These are phyloP conservation scores for Ficedula albicollis DNA, from an alignment of 2,797 vertebrate species.

Conservation along the genomic window DNA sequence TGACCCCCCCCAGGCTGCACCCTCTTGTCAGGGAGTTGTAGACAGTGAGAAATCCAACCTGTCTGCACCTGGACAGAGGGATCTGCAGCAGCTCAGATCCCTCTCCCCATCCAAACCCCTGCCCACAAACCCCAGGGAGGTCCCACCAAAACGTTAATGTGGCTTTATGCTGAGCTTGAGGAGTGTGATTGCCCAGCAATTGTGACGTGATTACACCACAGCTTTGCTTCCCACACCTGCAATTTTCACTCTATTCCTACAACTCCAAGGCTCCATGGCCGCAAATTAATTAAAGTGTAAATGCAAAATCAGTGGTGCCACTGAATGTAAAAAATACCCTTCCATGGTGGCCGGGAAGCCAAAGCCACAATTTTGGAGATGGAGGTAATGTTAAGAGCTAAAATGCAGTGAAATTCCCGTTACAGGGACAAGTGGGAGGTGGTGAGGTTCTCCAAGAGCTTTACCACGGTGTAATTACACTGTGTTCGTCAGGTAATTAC, in stretches of 20 bases:
- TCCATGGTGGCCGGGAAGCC: background rate
- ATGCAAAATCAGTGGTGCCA: background rate
- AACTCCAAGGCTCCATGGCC: background rate
- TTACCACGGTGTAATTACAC: conserved; percentile 4
- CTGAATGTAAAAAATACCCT: background rate
- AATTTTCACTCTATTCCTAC: background rate
- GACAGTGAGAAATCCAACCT: background rate
- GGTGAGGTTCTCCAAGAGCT: conserved; percentile 20
- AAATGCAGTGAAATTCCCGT: background rate
- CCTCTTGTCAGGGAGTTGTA: background rate
- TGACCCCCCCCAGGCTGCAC: rapidly evolving
- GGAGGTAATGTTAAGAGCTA: background rate
- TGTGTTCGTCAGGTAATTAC: conserved; percentile 1
- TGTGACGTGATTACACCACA: background rate
- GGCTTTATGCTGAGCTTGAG: background rate
- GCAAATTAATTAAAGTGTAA: conserved; percentile 7
- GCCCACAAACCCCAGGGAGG: background rate
- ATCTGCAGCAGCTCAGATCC: background rate
- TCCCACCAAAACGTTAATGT: background rate
- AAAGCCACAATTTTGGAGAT: background rate
- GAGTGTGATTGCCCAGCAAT: background rate
- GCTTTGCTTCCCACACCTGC: background rate
- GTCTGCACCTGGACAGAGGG: background rate
- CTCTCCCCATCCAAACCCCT: rapidly evolving
- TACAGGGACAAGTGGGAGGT: background rate